Conservation (phyloP, 2,888 invertebrate species). For the Rhyacophila evoluta region DNA sequence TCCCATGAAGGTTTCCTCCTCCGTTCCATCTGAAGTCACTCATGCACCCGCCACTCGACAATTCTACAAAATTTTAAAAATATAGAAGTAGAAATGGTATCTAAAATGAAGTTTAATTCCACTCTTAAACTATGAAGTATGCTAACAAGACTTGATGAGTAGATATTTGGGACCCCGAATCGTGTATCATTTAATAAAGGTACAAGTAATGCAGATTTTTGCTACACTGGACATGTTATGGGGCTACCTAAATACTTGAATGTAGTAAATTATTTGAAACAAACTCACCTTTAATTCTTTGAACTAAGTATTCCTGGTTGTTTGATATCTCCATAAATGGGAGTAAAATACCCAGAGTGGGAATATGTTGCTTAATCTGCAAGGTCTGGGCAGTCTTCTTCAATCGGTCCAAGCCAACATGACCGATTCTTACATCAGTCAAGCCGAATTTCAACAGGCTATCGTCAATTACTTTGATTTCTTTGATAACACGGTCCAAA, state of each 20-base stretch:
- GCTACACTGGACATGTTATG: too few relatives aligned
- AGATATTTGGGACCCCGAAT: too few relatives aligned
- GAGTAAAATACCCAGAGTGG: conserved; percentile 74
- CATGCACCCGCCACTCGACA: conserved; percentile 88
- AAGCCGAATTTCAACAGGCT: conserved; percentile 78
- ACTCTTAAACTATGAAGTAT: too few relatives aligned
- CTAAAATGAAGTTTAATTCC: too few relatives aligned
- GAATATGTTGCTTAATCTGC: conserved; percentile 63
- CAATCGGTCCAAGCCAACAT: conserved; percentile 79
- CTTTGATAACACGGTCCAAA: conserved; percentile 78
- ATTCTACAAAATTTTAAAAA: conserved; percentile 64
- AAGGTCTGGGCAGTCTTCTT: conserved; percentile 77
- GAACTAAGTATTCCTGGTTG: conserved; percentile 89
- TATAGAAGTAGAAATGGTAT: neutral
- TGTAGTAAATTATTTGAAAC: too few relatives aligned
- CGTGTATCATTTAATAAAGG: too few relatives aligned
- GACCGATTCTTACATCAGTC: conserved; percentile 75
- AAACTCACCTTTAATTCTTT: conserved; percentile 75
- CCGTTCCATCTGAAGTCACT: conserved; percentile 90
- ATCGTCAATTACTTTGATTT: conserved; percentile 80
- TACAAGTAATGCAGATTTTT: too few relatives aligned
- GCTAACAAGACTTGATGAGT: too few relatives aligned
- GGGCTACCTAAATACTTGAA: too few relatives aligned
- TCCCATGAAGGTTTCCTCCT: conserved; percentile 79
- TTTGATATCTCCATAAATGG: conserved; percentile 85